Evolutionary conservation across 2,888 invertebrate species (phyloP), one percentile per base, ranked within the genome.

Genomic region (Drosophila aldrichi): DNA sequence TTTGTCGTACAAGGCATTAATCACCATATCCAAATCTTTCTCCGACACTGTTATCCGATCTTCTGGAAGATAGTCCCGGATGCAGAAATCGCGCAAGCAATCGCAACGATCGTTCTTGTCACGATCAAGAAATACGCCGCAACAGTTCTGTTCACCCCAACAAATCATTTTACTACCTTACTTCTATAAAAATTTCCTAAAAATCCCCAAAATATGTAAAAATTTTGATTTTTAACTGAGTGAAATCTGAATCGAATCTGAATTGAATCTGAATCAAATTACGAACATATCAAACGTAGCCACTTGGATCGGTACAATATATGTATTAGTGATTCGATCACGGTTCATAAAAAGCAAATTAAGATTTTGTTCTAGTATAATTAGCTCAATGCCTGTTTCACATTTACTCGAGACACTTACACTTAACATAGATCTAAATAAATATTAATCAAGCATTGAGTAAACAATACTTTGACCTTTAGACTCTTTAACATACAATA

Each of bases 161-260:
- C 82, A 82, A 60, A 80, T 80, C 80, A 80, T 82, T 41, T 59
- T 67, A n/a, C 1, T 14, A 18, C 0, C 6, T 10, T 29, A 38
- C 9, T 6, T 2, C 32, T 14, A 25, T 0, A 22, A 43, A 0
- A 2, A 46, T 18, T 18, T 46, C 16, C 16, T 16, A 14, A 34
- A 43, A 3, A 29, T 51, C 14, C 12, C 22, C 10, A 56, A 41
- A 56, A 20, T 9, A n/a, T 8, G 3, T 49, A 14, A 0, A 32
- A 49, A 32, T 49, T 46, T 49, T 18, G 32, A 49, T 8, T 34
- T 34, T 22, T 0, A 44, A 22, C 32, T 49, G 10, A 2, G 34
- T 20, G 49, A 49, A 49, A 49, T 49, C 48, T 12, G 18, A 32
- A 18, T 18, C 48, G 34, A 49, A 49, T 49, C 48, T 12, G 18